These are phyloP conservation scores for Periparus ater DNA, from an alignment of 2,797 vertebrate species.

Conservation along the genomic window DNA sequence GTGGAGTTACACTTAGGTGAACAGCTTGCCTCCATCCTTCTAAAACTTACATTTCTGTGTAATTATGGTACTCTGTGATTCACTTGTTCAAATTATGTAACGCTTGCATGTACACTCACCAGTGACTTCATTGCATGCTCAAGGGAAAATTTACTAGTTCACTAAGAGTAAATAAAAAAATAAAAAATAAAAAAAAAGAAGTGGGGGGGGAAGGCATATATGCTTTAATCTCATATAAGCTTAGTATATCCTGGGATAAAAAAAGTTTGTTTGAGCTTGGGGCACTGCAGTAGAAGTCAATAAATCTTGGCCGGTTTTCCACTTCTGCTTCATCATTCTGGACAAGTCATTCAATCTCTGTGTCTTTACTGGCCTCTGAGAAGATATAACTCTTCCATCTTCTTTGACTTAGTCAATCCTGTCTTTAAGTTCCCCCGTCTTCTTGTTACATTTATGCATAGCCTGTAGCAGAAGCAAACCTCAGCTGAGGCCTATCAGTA, in stretches of 20 bases:
- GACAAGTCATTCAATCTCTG: constrained; percentile 15
- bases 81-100: neutral
- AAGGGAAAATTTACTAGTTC: neutral
- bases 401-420: neutral
- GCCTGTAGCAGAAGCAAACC: neutral
- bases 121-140: neutral
- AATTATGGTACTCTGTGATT: neutral
- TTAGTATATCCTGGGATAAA: neutral
- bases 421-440: neutral
- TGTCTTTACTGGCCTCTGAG: constrained; percentile 4
- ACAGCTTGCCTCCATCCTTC: neutral
- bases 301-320: neutral
- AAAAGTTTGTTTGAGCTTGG: neutral
- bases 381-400: neutral
- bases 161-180: neutral
- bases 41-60: neutral
- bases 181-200: neutral
- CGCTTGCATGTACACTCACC: neutral
- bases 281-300: neutral
- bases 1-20: neutral
- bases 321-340: constrained; percentile 13
- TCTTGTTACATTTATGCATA: neutral
- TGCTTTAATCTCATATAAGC: neutral
- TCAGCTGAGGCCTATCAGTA: neutral
- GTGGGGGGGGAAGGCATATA: fast-evolving